Evolutionary conservation across 2,797 vertebrate species (phyloP).

Genomic region (Cichlasoma orientale): DNA sequence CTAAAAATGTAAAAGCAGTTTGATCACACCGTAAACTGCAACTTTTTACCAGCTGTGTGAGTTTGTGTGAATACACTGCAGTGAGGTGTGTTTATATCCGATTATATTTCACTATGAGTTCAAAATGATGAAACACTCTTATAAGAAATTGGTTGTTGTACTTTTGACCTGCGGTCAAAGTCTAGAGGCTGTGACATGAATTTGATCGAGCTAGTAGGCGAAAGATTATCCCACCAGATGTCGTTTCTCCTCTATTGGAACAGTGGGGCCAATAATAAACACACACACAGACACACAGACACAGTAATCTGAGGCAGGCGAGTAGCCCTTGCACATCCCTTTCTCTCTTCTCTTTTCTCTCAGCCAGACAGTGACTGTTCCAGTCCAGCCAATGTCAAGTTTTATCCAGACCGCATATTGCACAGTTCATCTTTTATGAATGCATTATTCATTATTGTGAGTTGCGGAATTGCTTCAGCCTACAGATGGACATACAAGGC

Average conservation of each 20-base stretch:
- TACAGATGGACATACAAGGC: constrained; percentile 64
- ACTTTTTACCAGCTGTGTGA: background rate
- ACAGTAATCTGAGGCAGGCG: constrained; percentile 64
- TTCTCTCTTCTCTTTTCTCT: constrained; percentile 53
- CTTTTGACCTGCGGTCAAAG: constrained; percentile 57
- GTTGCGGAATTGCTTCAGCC: constrained; percentile 12
- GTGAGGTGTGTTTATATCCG: constrained; percentile 13
- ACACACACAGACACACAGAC: constrained; percentile 42
- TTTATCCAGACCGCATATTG: constrained; percentile 31
- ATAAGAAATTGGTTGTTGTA: constrained; percentile 47
- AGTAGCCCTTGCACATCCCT: constrained; percentile 55
- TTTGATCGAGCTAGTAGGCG: constrained; percentile 72
- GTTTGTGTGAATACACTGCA: constrained; percentile 2
- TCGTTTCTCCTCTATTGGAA: constrained; percentile 65
- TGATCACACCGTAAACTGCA: background rate
- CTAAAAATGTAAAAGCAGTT: background rate
- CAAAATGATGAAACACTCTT: constrained; percentile 32
- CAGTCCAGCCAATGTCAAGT: constrained; percentile 59
- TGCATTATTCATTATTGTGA: constrained; percentile 6
- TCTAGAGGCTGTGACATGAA: constrained; percentile 62
- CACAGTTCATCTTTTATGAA: constrained; percentile 21
- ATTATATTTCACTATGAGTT: constrained; percentile 29
- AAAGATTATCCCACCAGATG: constrained; percentile 79
- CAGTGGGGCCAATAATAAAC: constrained; percentile 77
- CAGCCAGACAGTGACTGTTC: constrained; percentile 52